Base-by-base conservation (phyloP, 2,113 vertebrate genomes). In the Spea multiplicata region DNA sequence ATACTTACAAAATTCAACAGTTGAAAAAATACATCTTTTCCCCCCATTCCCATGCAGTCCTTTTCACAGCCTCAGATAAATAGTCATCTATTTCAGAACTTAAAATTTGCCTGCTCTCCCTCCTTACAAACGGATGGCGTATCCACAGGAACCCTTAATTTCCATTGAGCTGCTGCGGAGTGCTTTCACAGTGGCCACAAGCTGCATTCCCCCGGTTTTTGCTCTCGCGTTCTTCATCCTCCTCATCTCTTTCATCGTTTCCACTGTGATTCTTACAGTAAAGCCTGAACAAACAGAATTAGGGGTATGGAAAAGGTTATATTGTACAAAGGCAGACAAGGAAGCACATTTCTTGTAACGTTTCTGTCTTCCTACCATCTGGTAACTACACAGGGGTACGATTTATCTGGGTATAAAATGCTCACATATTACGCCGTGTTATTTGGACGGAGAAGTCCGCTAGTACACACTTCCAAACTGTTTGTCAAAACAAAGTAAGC, bases 241-340 rank as follows among this genome's bases (percentile, higher is more conserved):
- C 97, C 91, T 99, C 97, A 83, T 99, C 97, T 83, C 97, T 89
- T 86, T 99, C 96, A 85, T 99, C 97, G 16, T 99, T 99, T 78
- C 97, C 97, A 85, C 97, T 98, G 92, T 99, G 97, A 87, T 98
- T 99, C 95, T 99, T 98, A 93, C 97, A 99, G 87, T 99, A 99
- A 3, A 99, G 88, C 88, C 97, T 99, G 83, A 4, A 9, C n/a
- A 57, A 79, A 48, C 17, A 59, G 10, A 17, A 30, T 30, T 2
- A 30, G 30, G 30, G 30, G 30, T 30, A 30, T 30, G 30, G 30
- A 30, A 30, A 30, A 30, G 30, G 30, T 30, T 30, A 30, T 30
- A 30, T 30, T 30, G 30, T 30, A 30, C 30, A 30, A n/a, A n/a
- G n/a, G n/a, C 30, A 30, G 30, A 30, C 30, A 30, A 30, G 30